Percentiles rank a stretch among this genome's conserved stretches.
Conservation (phyloP, 2,888 invertebrate species). For the Polyommatus iphigenia region DNA sequence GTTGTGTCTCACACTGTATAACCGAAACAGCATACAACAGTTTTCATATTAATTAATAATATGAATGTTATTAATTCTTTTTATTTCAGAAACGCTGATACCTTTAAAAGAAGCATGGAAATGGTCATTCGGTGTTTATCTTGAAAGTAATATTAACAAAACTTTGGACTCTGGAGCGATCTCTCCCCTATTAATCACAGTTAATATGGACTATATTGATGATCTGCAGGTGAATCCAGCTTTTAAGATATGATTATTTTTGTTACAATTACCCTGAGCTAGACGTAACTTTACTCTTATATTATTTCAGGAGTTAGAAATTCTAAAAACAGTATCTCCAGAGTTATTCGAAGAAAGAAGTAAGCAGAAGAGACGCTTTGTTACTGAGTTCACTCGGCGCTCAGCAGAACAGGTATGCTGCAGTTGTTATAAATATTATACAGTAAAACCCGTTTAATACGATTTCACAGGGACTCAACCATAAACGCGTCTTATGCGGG, state of each 20-base stretch:
- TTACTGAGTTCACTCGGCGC: conserved; percentile 83
- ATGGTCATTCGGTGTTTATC: conserved; percentile 82
- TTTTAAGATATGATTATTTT: not conserved
- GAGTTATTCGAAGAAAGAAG: conserved; percentile 61
- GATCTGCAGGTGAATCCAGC: conserved; percentile 73
- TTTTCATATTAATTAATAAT: too few relatives aligned
- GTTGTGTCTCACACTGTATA: not conserved
- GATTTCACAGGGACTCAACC: too few relatives aligned
- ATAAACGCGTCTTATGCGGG: too few relatives aligned
- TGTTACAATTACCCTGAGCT: not conserved
- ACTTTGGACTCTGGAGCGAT: conserved; percentile 78
- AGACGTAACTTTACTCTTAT: conserved; percentile 45
- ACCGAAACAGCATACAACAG: too few relatives aligned
- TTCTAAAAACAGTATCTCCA: conserved; percentile 67
- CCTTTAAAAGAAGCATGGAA: conserved; percentile 91
- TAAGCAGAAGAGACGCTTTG: conserved; percentile 61
- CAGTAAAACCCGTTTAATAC: too few relatives aligned
- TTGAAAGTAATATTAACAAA: conserved; percentile 79
- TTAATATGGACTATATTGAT: conserved; percentile 79
- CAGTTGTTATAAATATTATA: not conserved
- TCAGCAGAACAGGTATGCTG: conserved; percentile 75
- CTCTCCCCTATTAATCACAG: conserved; percentile 81
- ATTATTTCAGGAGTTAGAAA: conserved; percentile 62
- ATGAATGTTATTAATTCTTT: not conserved
- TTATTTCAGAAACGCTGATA: conserved; percentile 54